These are phyloP conservation scores for Melanitta fusca DNA, from an alignment of 2,797 vertebrate species.

Conservation along the genomic window DNA sequence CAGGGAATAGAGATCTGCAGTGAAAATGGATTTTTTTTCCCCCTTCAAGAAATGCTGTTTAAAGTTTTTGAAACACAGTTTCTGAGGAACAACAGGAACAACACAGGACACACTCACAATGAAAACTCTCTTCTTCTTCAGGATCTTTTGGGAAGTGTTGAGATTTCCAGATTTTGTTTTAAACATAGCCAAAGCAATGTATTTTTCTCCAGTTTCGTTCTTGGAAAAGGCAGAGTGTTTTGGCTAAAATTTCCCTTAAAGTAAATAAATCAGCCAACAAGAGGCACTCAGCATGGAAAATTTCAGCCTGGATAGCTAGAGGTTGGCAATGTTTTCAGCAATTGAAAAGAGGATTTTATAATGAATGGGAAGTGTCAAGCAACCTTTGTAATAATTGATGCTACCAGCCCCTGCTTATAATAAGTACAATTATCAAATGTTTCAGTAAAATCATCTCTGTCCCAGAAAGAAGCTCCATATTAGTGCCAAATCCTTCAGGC, in stretches of 20 bases:
- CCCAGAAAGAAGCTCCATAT: constrained; percentile 44
- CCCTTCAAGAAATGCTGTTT: neutral
- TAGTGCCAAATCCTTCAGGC: constrained; percentile 61
- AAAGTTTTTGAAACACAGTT: neutral
- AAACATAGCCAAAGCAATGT: neutral
- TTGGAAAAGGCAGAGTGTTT: neutral
- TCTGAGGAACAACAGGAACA: neutral
- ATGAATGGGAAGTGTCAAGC: constrained; percentile 45
- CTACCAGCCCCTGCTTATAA: constrained; percentile 45
- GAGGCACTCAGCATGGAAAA: constrained; percentile 50
- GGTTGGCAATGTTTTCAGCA: constrained; percentile 24
- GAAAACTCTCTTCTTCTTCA: neutral
- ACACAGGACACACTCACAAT: neutral
- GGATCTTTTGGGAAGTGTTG: neutral
- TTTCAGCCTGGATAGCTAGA: constrained; percentile 29
- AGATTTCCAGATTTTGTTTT: neutral
- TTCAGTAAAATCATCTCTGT: constrained; percentile 59
- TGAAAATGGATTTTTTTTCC: neutral
- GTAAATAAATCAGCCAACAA: neutral
- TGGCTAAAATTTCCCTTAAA: constrained; percentile 11
- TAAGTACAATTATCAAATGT: constrained; percentile 61
- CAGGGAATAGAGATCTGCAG: neutral
- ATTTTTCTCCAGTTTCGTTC: neutral
- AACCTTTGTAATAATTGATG: constrained; percentile 55
- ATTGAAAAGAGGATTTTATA: constrained; percentile 40